A percentile compares a stretch with the other conserved stretches of the same genome.
phyloP scores from a whole-genome alignment of 2,797 vertebrate genomes.

The Myiotriccus ornatus region DNA sequence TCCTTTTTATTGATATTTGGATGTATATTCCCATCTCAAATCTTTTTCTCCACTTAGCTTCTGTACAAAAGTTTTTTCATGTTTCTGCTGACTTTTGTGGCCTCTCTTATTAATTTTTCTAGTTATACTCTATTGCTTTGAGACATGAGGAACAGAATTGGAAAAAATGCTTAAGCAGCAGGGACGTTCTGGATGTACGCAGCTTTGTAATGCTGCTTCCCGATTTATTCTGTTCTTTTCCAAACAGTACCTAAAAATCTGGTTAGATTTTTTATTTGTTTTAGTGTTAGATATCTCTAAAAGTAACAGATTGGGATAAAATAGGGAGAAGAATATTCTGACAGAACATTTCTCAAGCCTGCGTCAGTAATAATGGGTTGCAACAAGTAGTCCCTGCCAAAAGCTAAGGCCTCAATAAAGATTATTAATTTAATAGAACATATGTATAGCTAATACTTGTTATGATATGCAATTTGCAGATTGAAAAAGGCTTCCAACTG shows the following conservation, averaged over 20 bases:
- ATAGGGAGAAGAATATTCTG: not conserved
- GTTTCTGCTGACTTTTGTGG: not conserved
- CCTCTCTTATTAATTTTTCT: not conserved
- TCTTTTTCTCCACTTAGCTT: not conserved
- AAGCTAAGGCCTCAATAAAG: not conserved
- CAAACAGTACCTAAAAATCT: not conserved
- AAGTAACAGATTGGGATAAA: not conserved
- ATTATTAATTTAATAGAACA: constrained; percentile 2
- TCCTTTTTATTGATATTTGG: not conserved
- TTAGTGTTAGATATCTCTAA: not conserved
- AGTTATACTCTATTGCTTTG: not conserved
- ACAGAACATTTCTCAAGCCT: not conserved
- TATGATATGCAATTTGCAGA: not conserved
- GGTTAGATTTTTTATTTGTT: not conserved
- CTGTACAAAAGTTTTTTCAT: not conserved
- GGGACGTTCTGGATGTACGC: not conserved
- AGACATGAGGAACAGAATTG: not conserved
- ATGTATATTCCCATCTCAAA: not conserved
- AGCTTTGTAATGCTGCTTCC: not conserved
- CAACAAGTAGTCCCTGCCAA: not conserved
- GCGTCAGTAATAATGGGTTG: not conserved
- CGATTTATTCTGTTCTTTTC: not conserved
- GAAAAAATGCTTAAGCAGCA: not conserved
- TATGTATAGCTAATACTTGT: not conserved
- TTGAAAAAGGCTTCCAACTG: not conserved